Evolutionary conservation across 2,888 invertebrate genomes (phyloP), one percentile per base, ranked within the genome.

Genomic region (Morpho deidamia): DNA sequence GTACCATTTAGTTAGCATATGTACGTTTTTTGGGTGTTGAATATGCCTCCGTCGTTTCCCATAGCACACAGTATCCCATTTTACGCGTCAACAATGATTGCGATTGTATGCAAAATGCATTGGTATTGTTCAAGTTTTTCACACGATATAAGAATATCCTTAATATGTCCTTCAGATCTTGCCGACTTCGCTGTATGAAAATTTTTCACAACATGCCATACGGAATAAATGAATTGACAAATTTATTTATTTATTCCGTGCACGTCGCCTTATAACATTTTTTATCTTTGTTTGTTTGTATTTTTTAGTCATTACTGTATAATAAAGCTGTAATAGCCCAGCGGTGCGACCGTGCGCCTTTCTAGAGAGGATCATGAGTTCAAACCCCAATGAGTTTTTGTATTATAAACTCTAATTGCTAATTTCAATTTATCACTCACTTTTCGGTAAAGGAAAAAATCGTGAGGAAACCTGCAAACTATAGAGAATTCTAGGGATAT

Each of bases 61-160:
- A 55, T 60, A 56, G 40, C 23, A 23, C 34, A 50, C 54, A 41
- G 41, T 52, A 51, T 44, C 11, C 41, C 47, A 58, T 54, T 63
- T 56, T 44, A 44, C 49, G 51, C 12, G 44, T 45, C 37, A 46
- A 58, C 52, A 55, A 53, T 53, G 50, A 54, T 50, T 34, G 54
- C 50, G 51, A 58, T 61, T 59, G 58, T 59, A 63, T 63, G 61
- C 55, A 58, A 61, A 60, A 56, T 56, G 45, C 41, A 11, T 43
- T 35, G 40, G 58, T 59, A 65, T 63, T 65, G 64, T 65, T 58
- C 44, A 43, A 60, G 10, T 37, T 57, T 57, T 62, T 64, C 64
- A 57, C 65, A 65, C 62, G 61, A 43, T 33, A 32, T 41, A 53
- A 53, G 46, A 53, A 41, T 58, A 52, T 56, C 46, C 49, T 50